These are phyloP conservation scores for Fabriciana adippe DNA, from an alignment of 2,888 invertebrate species.

Conservation along the genomic window DNA sequence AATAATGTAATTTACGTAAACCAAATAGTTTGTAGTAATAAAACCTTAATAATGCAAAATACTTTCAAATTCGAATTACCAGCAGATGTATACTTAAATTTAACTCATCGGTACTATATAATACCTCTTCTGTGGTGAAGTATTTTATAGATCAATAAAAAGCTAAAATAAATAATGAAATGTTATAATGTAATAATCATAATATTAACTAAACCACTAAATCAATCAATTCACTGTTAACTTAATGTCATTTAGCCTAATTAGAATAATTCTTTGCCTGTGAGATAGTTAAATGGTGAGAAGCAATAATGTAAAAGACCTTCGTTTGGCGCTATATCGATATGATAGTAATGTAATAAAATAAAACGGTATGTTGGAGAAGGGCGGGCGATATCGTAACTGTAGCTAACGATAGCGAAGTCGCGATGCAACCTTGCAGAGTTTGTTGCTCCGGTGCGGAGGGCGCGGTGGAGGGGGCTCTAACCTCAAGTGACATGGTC, in stretches of 20 bases:
- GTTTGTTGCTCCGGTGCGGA: constrained; percentile 73
- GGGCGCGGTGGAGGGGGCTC: constrained; percentile 43
- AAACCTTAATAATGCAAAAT: no score
- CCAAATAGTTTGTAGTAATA: no score
- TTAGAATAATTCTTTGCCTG: constrained; percentile 15
- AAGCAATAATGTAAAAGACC: constrained; percentile 54
- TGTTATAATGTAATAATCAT: no score
- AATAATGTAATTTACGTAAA: no score
- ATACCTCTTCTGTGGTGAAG: no score
- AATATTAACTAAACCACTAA: background rate
- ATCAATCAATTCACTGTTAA: constrained; percentile 10
- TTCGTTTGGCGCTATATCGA: constrained; percentile 65
- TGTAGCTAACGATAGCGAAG: constrained; percentile 71
- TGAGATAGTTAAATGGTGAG: constrained; percentile 24
- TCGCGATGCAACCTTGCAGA: constrained; percentile 78
- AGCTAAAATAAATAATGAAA: no score
- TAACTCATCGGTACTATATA: no score
- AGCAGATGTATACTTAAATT: no score
- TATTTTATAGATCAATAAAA: no score
- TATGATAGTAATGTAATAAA: constrained; percentile 73
- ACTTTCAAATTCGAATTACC: no score
- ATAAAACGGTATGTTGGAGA: constrained; percentile 72
- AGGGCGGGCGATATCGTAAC: constrained; percentile 78
- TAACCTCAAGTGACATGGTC: constrained; percentile 41
- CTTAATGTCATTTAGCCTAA: constrained; percentile 8